Evolutionary conservation across 2,113 vertebrate genomes (phyloP).

Genomic region (Rhynchomys soricoides): DNA sequence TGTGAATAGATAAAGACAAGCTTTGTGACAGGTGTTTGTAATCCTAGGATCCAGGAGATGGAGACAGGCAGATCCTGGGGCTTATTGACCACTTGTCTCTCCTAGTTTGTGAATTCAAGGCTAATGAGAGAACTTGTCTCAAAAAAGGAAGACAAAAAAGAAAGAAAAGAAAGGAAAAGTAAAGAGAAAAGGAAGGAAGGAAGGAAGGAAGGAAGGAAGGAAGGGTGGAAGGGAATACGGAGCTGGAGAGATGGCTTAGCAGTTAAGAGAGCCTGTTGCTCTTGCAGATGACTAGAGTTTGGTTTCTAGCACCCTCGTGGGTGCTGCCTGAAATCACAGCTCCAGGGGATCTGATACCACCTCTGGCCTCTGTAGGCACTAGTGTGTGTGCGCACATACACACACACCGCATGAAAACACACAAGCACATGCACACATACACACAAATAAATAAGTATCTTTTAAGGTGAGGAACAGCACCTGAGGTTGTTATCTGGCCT

Average conservation of each 20-base stretch:
- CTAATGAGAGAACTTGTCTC: background rate
- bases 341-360: background rate
- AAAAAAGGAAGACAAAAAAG: background rate
- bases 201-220: too few species aligned
- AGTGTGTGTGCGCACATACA: background rate
- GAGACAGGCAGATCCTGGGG: background rate
- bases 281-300: background rate
- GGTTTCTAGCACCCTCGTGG: background rate
- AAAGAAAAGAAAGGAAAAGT: too few species aligned
- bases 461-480: background rate
- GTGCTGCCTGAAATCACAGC: background rate
- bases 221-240: too few species aligned
- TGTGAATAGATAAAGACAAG: background rate
- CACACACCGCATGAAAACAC: background rate
- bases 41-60: background rate
- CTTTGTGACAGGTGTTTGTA: background rate
- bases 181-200: too few species aligned
- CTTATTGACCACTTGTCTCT: too few species aligned
- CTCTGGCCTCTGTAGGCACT: background rate
- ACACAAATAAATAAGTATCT: background rate
- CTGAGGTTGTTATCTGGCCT: background rate
- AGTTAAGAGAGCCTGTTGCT: background rate
- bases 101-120: background rate
- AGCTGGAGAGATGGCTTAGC: too few species aligned
- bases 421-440: background rate